phyloP scores from a whole-genome alignment of 23 tunicate genomes.

The Trididemnum miniatum region DNA sequence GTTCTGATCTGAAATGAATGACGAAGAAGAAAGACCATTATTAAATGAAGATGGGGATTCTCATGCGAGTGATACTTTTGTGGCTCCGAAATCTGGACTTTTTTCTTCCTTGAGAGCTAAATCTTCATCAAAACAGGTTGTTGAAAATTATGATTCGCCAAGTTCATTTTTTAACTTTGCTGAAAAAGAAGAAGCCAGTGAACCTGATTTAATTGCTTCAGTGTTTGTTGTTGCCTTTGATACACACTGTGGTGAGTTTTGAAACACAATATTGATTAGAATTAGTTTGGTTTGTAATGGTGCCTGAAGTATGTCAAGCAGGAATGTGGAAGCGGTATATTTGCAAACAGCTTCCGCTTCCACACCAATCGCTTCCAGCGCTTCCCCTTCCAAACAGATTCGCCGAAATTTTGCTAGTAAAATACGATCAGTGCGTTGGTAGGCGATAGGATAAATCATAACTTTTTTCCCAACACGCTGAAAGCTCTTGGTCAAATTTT shows the following conservation, averaged over 20 bases:
- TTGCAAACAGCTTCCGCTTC: not conserved
- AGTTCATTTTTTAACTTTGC: not conserved
- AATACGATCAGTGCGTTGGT: not conserved
- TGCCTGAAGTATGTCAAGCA: too few species aligned
- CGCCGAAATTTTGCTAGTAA: too few species aligned
- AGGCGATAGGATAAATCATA: not conserved
- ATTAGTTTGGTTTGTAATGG: too few species aligned
- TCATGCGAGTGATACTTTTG: too few species aligned
- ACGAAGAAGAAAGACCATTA: not conserved
- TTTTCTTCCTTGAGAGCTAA: not conserved
- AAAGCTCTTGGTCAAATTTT: too few species aligned
- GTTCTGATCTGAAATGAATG: too few species aligned
- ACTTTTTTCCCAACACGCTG: too few species aligned
- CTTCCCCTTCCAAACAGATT: too few species aligned
- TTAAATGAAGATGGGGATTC: not conserved
- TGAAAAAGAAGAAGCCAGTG: slow-evolving; percentile 7
- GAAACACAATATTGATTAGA: too few species aligned
- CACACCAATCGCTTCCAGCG: not conserved
- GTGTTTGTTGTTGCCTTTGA: slow-evolving; percentile 73
- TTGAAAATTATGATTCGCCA: not conserved
- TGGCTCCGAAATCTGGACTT: not conserved
- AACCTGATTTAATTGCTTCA: slow-evolving; percentile 41
- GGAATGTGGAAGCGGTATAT: not conserved
- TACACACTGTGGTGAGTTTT: slow-evolving; percentile 41
- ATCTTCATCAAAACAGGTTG: not conserved